A percentile compares a stretch with the other conserved stretches of the same genome.
phyloP scores from a whole-genome alignment of 2,113 vertebrate species.

The Platycercus adscitus region DNA sequence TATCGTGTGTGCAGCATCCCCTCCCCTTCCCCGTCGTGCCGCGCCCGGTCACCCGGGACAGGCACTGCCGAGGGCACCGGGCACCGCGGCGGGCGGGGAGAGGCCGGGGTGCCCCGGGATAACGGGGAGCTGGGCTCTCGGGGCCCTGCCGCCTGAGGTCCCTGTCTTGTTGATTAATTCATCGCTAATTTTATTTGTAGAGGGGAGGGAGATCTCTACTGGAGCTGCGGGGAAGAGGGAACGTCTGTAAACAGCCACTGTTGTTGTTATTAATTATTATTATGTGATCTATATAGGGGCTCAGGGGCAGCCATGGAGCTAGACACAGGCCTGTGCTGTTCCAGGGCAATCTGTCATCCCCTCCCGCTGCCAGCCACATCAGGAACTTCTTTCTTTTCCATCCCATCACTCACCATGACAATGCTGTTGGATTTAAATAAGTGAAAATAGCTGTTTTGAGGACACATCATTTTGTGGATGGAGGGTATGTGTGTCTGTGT shows the following conservation, averaged over 20 bases:
- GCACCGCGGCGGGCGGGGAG: not conserved
- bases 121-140: not conserved
- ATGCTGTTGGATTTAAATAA: not conserved
- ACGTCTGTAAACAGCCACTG: rapidly evolving
- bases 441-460: not conserved
- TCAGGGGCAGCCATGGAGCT: rapidly evolving
- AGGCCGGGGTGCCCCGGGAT: not conserved
- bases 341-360: rapidly evolving
- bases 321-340: not conserved
- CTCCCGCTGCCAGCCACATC: rapidly evolving
- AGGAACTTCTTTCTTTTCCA: not conserved
- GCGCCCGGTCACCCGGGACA: not conserved
- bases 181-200: not conserved
- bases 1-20: too few relatives aligned
- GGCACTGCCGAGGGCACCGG: not conserved
- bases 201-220: not conserved
- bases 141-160: not conserved
- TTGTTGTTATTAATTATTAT: not conserved
- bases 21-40: not conserved
- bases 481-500: rapidly evolving
- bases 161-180: not conserved
- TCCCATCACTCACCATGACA: rapidly evolving
- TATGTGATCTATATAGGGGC: not conserved
- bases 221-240: not conserved
- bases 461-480: rapidly evolving